These are phyloP conservation scores for Nemurella pictetii DNA, from an alignment of 2,888 invertebrate genomes.

Conservation along the genomic window DNA sequence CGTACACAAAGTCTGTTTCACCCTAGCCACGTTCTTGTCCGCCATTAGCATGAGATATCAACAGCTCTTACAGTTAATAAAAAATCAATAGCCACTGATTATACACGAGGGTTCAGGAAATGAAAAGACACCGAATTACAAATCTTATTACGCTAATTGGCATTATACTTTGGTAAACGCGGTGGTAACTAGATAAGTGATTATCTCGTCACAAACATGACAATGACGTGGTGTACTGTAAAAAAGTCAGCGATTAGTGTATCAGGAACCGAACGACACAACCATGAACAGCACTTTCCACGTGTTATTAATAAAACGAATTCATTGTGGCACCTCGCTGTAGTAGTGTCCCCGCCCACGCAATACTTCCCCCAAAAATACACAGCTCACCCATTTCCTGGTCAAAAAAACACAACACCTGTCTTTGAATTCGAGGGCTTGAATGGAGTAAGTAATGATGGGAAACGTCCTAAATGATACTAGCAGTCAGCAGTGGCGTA, in stretches of 20 bases:
- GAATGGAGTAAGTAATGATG: not conserved
- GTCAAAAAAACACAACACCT: not conserved
- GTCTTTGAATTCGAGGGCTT: not conserved
- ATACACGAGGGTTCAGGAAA: not conserved
- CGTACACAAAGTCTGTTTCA: too few species aligned
- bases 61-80: not conserved
- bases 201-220: not conserved
- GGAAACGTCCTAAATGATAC: not conserved
- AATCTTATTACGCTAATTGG: not conserved
- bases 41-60: not conserved
- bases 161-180: not conserved
- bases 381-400: not conserved
- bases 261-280: not conserved
- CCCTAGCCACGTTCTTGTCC: not conserved
- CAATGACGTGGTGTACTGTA: not conserved
- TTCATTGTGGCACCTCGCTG: not conserved
- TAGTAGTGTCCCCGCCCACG: not conserved
- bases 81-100: not conserved
- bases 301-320: not conserved
- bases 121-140: not conserved
- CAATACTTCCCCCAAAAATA: not conserved
- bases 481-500: not conserved
- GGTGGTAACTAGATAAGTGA: not conserved
- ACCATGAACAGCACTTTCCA: not conserved
- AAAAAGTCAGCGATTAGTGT: not conserved